These are phyloP conservation scores for Ormyrus thymus DNA, from an alignment of 2,888 invertebrate species.

Conservation along the genomic window DNA sequence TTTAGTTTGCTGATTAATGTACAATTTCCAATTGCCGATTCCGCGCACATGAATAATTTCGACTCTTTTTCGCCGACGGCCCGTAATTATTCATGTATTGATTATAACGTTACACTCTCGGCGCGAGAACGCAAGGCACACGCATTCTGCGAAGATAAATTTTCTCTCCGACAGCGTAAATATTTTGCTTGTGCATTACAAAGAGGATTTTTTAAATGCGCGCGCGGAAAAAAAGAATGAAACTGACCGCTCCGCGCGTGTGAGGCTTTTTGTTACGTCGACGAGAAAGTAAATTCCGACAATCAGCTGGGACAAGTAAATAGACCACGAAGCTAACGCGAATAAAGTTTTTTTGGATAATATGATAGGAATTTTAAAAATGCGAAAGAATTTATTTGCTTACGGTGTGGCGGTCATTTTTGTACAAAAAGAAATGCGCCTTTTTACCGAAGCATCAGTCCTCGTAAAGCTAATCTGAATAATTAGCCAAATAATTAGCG, in stretches of 20 bases:
- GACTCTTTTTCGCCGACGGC: conserved; percentile 17
- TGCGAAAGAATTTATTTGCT: too few species aligned
- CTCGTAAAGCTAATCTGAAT: too few species aligned
- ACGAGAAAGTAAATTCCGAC: too few species aligned
- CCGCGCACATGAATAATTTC: conserved; percentile 40
- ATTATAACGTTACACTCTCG: conserved; percentile 39
- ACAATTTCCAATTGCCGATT: conserved; percentile 34
- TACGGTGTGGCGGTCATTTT: too few species aligned
- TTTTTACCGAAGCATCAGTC: too few species aligned
- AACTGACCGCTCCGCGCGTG: not conserved
- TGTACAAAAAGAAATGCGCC: too few species aligned
- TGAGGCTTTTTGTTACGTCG: too few species aligned
- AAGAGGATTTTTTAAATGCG: not conserved
- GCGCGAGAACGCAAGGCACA: not conserved
- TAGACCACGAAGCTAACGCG: too few species aligned
- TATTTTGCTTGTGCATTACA: not conserved
- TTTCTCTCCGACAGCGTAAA: conserved; percentile 18
- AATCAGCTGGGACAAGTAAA: too few species aligned
- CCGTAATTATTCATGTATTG: conserved; percentile 43
- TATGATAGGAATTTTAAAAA: too few species aligned
- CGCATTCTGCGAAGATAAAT: conserved; percentile 18
- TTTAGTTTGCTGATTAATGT: conserved; percentile 44
- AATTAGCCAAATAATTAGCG: too few species aligned
- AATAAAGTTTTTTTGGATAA: too few species aligned
- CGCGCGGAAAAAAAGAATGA: not conserved